Evolutionary conservation across 2,797 vertebrate genomes (phyloP).

Genomic region (Sebastes hopkinsi): DNA sequence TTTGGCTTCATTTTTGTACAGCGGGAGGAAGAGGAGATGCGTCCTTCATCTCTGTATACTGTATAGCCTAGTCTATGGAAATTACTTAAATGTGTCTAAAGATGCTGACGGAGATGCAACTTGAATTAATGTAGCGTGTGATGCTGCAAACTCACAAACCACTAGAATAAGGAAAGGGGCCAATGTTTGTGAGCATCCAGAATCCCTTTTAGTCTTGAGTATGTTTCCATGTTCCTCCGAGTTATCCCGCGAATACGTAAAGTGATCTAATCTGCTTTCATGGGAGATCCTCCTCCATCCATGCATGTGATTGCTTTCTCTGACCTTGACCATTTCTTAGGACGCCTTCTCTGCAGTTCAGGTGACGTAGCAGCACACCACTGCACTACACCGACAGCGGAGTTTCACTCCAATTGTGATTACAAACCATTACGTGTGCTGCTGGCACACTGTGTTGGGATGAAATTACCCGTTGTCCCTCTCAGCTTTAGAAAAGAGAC

Average conservation of each 20-base stretch:
- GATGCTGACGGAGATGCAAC: slow-evolving; percentile 44
- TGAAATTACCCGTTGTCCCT: slow-evolving; percentile 48
- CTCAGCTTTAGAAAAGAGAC: slow-evolving; percentile 33
- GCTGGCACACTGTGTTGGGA: slow-evolving; percentile 33
- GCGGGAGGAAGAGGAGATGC: no score
- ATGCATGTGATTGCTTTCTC: slow-evolving; percentile 82
- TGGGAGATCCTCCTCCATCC: slow-evolving; percentile 68
- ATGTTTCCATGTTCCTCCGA: slow-evolving; percentile 38
- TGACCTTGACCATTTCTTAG: slow-evolving; percentile 80
- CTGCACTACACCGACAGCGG: slow-evolving; percentile 60
- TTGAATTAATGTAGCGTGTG: slow-evolving; percentile 33
- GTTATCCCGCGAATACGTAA: slow-evolving; percentile 70
- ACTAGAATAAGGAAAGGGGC: neutral
- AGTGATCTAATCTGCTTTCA: slow-evolving; percentile 77
- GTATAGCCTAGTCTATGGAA: no score
- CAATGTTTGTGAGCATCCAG: slow-evolving; percentile 37
- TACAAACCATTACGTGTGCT: slow-evolving; percentile 54
- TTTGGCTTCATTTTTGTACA: no score
- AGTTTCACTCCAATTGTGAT: slow-evolving; percentile 67
- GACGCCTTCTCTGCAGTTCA: slow-evolving; percentile 61
- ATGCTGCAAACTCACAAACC: slow-evolving; percentile 31
- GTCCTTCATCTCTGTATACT: no score
- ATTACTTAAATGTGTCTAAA: slow-evolving; percentile 33
- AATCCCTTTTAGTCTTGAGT: slow-evolving; percentile 45
- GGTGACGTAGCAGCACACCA: slow-evolving; percentile 70